phyloP scores from a whole-genome alignment of 2,888 invertebrate genomes.

The Ptychoptera contaminata region DNA sequence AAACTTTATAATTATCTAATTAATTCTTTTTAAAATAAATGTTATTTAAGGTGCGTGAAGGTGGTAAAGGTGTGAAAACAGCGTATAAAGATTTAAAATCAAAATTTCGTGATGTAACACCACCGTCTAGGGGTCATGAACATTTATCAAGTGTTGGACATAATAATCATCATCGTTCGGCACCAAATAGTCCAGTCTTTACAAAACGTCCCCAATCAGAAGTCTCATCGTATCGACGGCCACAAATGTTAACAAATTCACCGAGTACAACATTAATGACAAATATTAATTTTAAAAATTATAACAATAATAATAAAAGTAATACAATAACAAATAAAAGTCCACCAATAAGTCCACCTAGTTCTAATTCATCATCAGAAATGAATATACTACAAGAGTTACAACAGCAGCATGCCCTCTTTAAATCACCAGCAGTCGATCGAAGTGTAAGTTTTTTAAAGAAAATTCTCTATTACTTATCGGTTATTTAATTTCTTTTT shows the following conservation, averaged over 20 bases:
- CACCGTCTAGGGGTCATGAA: slow-evolving; percentile 15
- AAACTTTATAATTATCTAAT: neutral
- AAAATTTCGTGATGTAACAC: slow-evolving; percentile 36
- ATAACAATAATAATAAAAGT: slow-evolving; percentile 6
- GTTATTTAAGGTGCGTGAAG: slow-evolving; percentile 46
- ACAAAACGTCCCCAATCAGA: slow-evolving; percentile 30
- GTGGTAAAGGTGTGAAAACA: slow-evolving; percentile 58
- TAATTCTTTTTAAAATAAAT: neutral
- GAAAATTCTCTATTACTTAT: neutral
- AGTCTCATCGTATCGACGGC: neutral
- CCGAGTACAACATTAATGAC: neutral
- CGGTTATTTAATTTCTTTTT: too few relatives aligned
- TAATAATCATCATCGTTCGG: slow-evolving; percentile 34
- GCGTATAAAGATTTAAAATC: slow-evolving; percentile 62
- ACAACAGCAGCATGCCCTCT: slow-evolving; percentile 30
- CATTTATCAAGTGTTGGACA: neutral
- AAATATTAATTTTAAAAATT: slow-evolving; percentile 6
- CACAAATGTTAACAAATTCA: neutral
- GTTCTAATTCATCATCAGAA: slow-evolving; percentile 26
- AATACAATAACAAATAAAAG: slow-evolving; percentile 25
- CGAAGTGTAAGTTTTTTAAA: slow-evolving; percentile 39
- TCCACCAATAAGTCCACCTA: slow-evolving; percentile 29
- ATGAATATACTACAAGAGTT: slow-evolving; percentile 41
- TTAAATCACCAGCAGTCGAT: slow-evolving; percentile 43
- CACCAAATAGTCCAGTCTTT: slow-evolving; percentile 49